Evolutionary conservation across 2,888 invertebrate genomes (phyloP), one percentile per base, ranked within the genome.

Genomic region (Ryuthela nishihirai): DNA sequence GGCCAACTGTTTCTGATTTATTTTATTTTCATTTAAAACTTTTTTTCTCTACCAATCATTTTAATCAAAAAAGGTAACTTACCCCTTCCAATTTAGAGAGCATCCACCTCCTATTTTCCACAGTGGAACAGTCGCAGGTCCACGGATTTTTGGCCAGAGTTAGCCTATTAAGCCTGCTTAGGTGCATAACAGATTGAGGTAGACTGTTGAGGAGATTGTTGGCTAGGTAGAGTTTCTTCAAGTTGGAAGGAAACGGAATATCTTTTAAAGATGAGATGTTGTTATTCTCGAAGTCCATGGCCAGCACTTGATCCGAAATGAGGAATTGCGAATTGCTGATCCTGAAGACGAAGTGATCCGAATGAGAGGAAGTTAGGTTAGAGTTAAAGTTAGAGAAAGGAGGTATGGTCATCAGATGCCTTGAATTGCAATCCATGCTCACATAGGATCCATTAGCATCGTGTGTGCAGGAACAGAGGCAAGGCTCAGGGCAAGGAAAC

Each of bases 31-130:
- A n/a, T n/a, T n/a, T n/a, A n/a, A n/a, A n/a, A n/a, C n/a, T n/a
- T n/a, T n/a, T n/a, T n/a, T n/a, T n/a, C n/a, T n/a, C n/a, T n/a
- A n/a, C n/a, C n/a, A n/a, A n/a, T n/a, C n/a, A n/a, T n/a, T n/a
- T n/a, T n/a, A n/a, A n/a, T n/a, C n/a, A n/a, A n/a, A n/a, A n/a
- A n/a, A n/a, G n/a, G n/a, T n/a, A 34, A 29, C 50, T 45, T 24
- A 59, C 59, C 1, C 40, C 24, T 4, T 59, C 53, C 1, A 20
- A 17, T 3, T 63, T 54, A 18, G 62, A 59, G 4, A 49, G 46
- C 3, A 63, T 29, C 46, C 58, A 63, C 32, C 39, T 54, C 9
- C 46, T 49, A 36, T 59, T 59, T 1, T 21, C 46, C 12, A 59
- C 6, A 0, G 54, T 18, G 2, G 42, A 21, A 25, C 62, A 63